These are phyloP conservation scores for Caenorhabditis sulstoni DNA, from an alignment of 2,888 invertebrate species.

Conservation along the genomic window DNA sequence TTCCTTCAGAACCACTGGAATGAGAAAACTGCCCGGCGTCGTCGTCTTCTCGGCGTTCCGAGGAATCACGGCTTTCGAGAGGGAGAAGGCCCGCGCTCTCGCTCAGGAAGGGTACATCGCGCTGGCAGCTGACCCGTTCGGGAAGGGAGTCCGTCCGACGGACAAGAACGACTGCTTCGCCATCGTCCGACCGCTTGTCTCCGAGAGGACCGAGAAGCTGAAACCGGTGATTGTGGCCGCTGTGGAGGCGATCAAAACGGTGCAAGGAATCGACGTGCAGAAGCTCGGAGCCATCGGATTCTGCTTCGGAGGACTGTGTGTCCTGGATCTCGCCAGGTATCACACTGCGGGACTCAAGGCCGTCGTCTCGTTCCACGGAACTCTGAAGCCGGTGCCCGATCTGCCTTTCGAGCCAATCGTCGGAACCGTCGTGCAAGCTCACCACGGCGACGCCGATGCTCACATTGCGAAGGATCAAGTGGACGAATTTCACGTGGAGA, in stretches of 20 bases:
- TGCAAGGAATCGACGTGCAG: conserved; percentile 51
- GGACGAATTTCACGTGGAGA: conserved; percentile 66
- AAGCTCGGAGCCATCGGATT: conserved; percentile 73
- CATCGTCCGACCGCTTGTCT: conserved; percentile 63
- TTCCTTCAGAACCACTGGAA: conserved; percentile 35
- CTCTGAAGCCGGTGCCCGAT: conserved; percentile 68
- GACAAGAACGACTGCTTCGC: conserved; percentile 63
- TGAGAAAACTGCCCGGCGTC: conserved; percentile 65
- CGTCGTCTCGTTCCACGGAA: conserved; percentile 77
- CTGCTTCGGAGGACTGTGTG: conserved; percentile 77
- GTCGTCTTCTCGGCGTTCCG: conserved; percentile 73
- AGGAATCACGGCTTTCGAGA: conserved; percentile 72
- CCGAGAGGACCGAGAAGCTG: conserved; percentile 61
- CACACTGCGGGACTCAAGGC: conserved; percentile 60
- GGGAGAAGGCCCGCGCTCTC: conserved; percentile 62
- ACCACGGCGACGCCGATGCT: conserved; percentile 74
- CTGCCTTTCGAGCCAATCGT: conserved; percentile 45
- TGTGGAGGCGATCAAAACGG: conserved; percentile 63
- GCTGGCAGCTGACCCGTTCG: conserved; percentile 76
- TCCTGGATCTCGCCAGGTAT: conserved; percentile 73
- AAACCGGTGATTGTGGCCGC: conserved; percentile 68
- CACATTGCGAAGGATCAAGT: conserved; percentile 70
- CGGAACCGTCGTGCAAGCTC: conserved; percentile 63
- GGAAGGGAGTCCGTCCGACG: conserved; percentile 71
- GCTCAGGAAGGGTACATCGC: conserved; percentile 76